A percentile compares a stretch with the other conserved stretches of the same genome.
phyloP scores from a whole-genome alignment of 2,888 invertebrate species.

The Archips xylosteana region DNA sequence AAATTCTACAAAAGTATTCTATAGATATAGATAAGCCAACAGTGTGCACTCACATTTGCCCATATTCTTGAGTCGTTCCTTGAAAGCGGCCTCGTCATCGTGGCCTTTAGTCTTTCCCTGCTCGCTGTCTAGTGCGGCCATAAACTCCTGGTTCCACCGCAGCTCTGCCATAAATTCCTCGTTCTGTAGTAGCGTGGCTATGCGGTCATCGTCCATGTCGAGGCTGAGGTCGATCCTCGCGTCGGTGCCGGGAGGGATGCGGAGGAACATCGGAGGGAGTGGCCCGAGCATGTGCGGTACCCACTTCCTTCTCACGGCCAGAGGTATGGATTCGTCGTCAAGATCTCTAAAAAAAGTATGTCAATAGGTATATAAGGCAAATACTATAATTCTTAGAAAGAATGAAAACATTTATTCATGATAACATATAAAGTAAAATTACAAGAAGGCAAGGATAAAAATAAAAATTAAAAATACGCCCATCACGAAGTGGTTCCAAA shows the following conservation, averaged over 20 bases:
- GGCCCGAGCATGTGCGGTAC: constrained; percentile 92
- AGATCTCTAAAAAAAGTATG: constrained; percentile 64
- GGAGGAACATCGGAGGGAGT: constrained; percentile 91
- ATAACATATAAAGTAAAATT: too few relatives aligned
- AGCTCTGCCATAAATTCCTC: constrained; percentile 96
- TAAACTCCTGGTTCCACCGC: constrained; percentile 94
- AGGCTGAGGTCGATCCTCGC: constrained; percentile 77
- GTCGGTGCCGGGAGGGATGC: constrained; percentile 84
- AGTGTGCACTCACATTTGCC: constrained; percentile 87
- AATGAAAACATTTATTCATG: too few relatives aligned
- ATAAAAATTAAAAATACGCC: too few relatives aligned
- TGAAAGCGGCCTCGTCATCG: constrained; percentile 90
- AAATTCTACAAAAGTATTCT: too few relatives aligned
- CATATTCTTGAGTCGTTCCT: constrained; percentile 92
- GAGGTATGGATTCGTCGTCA: constrained; percentile 75
- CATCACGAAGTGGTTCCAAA: too few relatives aligned
- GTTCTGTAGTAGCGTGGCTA: constrained; percentile 94
- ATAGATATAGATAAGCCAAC: neutral
- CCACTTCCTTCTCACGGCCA: constrained; percentile 87
- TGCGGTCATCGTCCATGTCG: constrained; percentile 93
- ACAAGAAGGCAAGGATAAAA: too few relatives aligned
- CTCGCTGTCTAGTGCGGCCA: constrained; percentile 93
- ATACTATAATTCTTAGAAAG: neutral
- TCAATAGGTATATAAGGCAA: neutral
- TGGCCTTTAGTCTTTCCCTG: constrained; percentile 82